Evolutionary conservation across 2,113 vertebrate species (phyloP).

Genomic region (Micronycteris hirsuta): DNA sequence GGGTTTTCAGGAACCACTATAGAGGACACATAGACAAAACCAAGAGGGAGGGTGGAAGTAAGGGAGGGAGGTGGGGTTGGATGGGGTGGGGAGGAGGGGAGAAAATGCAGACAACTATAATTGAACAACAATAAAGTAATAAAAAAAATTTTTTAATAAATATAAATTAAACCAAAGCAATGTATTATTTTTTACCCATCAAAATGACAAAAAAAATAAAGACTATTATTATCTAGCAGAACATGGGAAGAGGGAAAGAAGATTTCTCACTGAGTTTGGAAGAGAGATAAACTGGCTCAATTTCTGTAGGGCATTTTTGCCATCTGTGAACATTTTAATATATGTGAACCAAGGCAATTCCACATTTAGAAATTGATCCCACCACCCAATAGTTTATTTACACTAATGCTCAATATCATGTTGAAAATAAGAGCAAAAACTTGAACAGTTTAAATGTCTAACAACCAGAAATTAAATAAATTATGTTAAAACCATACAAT

Average conservation of each 20-base stretch:
- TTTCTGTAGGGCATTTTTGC: neutral
- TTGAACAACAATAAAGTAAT: constrained; percentile 6
- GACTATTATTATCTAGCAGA: neutral
- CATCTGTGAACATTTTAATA: neutral
- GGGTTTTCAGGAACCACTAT: no score
- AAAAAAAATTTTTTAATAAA: no score
- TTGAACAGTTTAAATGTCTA: neutral
- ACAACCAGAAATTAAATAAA: neutral
- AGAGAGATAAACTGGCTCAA: neutral
- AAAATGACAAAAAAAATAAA: neutral
- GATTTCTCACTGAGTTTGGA: neutral
- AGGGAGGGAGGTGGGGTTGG: no score
- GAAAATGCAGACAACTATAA: no score
- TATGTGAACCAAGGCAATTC: neutral
- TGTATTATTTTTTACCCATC: neutral
- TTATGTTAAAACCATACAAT: neutral
- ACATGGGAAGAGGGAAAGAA: neutral
- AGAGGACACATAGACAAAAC: no score
- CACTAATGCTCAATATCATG: neutral
- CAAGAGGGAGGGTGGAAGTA: no score
- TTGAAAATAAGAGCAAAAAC: neutral
- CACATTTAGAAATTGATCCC: neutral
- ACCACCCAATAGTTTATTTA: neutral
- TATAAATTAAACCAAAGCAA: constrained; percentile 15
- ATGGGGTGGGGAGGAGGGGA: no score